Percentiles rank a stretch among this genome's conserved stretches.
Conservation (phyloP, 2,113 vertebrate species). For the Ictalurus punctatus region DNA sequence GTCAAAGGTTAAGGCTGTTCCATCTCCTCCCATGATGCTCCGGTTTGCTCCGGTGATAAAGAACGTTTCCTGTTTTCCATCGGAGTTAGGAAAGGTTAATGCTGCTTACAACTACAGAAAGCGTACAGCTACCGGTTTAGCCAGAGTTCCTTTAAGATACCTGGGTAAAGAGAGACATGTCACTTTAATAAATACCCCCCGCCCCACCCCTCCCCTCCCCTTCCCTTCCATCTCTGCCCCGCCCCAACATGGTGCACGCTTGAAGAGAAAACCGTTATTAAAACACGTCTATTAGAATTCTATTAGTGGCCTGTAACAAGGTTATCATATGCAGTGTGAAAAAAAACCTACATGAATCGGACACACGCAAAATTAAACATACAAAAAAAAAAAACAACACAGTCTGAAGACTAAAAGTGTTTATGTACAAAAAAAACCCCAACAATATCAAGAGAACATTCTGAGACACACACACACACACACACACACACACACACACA, state of each 20-base stretch:
- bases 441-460: constrained; percentile 46
- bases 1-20: background rate
- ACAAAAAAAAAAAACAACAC: constrained; percentile 48
- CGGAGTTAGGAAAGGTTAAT: background rate
- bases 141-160: background rate
- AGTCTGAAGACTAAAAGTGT: constrained; percentile 55
- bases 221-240: background rate
- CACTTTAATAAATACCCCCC: constrained; percentile 42
- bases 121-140: background rate
- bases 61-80: background rate
- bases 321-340: background rate
- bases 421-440: constrained; percentile 68
- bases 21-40: background rate
- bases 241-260: background rate
- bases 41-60: background rate
- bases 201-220: background rate
- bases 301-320: background rate
- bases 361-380: constrained; percentile 46
- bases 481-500: constrained; percentile 43
- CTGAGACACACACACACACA: background rate
- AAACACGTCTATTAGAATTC: constrained; percentile 9
- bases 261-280: background rate
- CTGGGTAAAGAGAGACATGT: background rate
- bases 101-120: background rate
- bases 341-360: background rate